Evolutionary conservation across 2,113 vertebrate genomes (phyloP).

Genomic region (Amphiprion percula): DNA sequence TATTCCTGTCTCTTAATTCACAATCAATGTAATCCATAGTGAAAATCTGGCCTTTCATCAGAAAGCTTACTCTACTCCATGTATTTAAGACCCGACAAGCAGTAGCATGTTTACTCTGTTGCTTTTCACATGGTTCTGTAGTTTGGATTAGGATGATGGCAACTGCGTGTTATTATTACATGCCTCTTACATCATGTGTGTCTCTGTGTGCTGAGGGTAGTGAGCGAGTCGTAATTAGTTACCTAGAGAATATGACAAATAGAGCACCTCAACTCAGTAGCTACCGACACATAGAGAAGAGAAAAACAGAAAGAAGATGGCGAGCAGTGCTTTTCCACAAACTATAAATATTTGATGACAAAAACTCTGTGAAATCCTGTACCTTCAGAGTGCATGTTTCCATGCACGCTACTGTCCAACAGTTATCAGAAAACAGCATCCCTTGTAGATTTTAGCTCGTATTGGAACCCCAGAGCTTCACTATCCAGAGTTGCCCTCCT

Average conservation of each 20-base stretch:
- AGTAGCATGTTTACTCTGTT: background rate
- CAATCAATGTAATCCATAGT: too few species aligned
- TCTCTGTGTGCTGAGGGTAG: background rate
- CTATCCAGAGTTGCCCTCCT: conserved; percentile 14
- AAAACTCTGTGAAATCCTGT: conserved; percentile 1
- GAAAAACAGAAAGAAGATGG: background rate
- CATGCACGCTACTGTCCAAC: conserved; percentile 9
- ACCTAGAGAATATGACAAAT: conserved; percentile 35
- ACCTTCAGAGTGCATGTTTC: conserved; percentile 11
- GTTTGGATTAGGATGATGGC: conserved; percentile 1
- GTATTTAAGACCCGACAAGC: too few species aligned
- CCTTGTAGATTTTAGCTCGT: conserved; percentile 27
- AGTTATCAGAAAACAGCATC: conserved; percentile 32
- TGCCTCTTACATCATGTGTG: conserved; percentile 49
- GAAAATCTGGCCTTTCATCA: too few species aligned
- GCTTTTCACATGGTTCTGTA: background rate
- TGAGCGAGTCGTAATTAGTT: conserved; percentile 36
- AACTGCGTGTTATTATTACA: conserved; percentile 33
- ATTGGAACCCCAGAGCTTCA: conserved; percentile 17
- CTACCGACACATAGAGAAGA: background rate
- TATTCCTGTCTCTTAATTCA: too few species aligned
- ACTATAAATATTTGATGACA: conserved; percentile 28
- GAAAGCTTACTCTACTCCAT: too few species aligned
- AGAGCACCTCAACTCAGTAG: conserved; percentile 9
- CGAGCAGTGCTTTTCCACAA: background rate